A percentile compares a stretch with the other conserved stretches of the same genome.
These are phyloP conservation scores for Girardia tigrina DNA, from an alignment of 2,888 invertebrate genomes.

Conservation along the genomic window DNA sequence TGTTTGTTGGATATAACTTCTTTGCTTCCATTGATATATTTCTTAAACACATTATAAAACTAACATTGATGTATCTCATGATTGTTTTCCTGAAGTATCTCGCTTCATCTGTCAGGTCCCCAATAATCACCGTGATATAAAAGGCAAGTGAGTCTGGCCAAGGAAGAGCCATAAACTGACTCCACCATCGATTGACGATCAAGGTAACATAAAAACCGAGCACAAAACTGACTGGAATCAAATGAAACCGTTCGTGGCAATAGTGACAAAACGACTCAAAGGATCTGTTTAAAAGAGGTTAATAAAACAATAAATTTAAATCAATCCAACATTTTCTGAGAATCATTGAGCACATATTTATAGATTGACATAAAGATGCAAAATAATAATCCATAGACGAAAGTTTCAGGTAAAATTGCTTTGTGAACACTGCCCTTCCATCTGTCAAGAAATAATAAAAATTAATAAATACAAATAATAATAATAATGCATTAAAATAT, in stretches of 20 bases:
- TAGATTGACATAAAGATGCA: background rate
- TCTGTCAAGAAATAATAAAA: background rate
- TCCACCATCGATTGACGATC: conserved; percentile 38
- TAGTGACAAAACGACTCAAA: conserved; percentile 30
- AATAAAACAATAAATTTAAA: background rate
- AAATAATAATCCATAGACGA: background rate
- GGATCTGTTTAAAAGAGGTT: background rate
- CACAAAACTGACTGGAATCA: conserved; percentile 37
- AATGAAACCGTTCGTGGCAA: background rate
- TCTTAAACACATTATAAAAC: conserved; percentile 54
- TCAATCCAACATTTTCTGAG: background rate
- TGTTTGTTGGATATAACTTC: conserved; percentile 52
- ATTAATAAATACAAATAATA: too few species aligned
- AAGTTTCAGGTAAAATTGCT: background rate
- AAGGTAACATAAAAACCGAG: conserved; percentile 36
- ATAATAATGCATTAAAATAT: too few species aligned
- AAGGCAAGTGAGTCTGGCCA: conserved; percentile 37
- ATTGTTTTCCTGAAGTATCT: conserved; percentile 57
- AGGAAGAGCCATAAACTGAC: conserved; percentile 36
- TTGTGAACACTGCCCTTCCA: conserved; percentile 23
- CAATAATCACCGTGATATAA: conserved; percentile 32
- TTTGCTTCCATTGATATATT: conserved; percentile 58
- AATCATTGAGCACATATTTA: background rate
- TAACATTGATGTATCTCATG: conserved; percentile 55
- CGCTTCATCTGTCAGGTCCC: conserved; percentile 41